Evolutionary conservation across 2,888 invertebrate species (phyloP), one percentile per base, ranked within the genome.

Genomic region (Nebria brevicollis): DNA sequence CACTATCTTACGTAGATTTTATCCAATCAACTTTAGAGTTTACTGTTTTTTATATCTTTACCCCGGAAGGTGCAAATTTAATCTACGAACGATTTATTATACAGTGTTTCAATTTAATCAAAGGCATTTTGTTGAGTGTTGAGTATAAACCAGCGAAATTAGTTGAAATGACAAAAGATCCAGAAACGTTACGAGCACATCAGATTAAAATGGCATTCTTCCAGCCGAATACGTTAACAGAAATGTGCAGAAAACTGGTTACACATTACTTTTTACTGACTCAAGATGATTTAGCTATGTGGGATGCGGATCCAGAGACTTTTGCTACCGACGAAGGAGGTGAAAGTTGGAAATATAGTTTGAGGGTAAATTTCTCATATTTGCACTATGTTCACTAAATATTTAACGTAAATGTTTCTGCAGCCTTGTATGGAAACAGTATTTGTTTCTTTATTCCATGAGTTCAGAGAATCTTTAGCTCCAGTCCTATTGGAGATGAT

Each of bases 301-400:
- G 98, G 98, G 95, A 96, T 86, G 92, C 94, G 0, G 96, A 97
- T 89, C 97, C 98, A 0, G 98, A 98, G 90, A 94, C 94, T 84
- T 98, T 96, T 88, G 95, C 96, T 86, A 94, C 94, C 68, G 96
- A 96, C 86, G 97, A 97, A 88, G 93, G 94, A 11, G 97, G 97
- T 0, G 97, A 98, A 88, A 94, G 95, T n/a, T 97, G 97, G 96
- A 97, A 97, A 87, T 98, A 97, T 87, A 96, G 95, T 86, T 90
- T 97, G 83, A 92, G 96, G 91, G 96, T 96, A 89, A 90, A 91
- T 89, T 82, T 83, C 68, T 66, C 15, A 13, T 66, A 5, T 54
- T 72, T 26, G 2, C 15, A 13, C 41, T 54, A 25, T 73, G 25
- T 72, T 0, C 15, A 66, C 4, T 43, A 43, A 42, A 15, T 72